Evolutionary conservation across 2,888 invertebrate species (phyloP).

Genomic region (Minunthozetes semirufus): DNA sequence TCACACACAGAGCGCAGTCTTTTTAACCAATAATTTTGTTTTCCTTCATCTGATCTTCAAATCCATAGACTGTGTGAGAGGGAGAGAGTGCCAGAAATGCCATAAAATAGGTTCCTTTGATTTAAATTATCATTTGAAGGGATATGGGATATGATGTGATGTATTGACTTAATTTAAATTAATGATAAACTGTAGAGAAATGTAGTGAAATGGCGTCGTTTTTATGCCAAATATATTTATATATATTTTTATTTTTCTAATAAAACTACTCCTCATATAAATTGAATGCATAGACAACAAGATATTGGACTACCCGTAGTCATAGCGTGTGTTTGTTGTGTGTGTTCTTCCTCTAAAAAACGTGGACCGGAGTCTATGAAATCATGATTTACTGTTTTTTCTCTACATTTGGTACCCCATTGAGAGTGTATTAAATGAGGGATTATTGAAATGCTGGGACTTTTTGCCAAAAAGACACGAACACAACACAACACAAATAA

Average conservation of each 20-base stretch:
- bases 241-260: neutral
- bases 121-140: neutral
- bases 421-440: neutral
- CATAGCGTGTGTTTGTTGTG: neutral
- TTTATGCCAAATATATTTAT: neutral
- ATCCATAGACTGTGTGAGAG: too few species aligned
- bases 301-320: neutral
- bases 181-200: neutral
- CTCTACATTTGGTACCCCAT: neutral
- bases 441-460: neutral
- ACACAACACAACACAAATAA: too few species aligned
- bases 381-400: slow-evolving; percentile 10
- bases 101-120: neutral
- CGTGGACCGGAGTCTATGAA: neutral
- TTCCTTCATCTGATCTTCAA: too few species aligned
- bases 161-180: slow-evolving; percentile 1
- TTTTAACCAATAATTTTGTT: too few species aligned
- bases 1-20: neutral
- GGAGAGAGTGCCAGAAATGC: neutral
- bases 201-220: neutral
- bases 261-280: neutral
- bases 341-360: neutral
- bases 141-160: slow-evolving; percentile 1
- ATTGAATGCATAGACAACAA: neutral
- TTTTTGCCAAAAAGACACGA: too few species aligned